Evolutionary conservation across 2,797 vertebrate species (phyloP).

Genomic region (Novumbra hubbsi): DNA sequence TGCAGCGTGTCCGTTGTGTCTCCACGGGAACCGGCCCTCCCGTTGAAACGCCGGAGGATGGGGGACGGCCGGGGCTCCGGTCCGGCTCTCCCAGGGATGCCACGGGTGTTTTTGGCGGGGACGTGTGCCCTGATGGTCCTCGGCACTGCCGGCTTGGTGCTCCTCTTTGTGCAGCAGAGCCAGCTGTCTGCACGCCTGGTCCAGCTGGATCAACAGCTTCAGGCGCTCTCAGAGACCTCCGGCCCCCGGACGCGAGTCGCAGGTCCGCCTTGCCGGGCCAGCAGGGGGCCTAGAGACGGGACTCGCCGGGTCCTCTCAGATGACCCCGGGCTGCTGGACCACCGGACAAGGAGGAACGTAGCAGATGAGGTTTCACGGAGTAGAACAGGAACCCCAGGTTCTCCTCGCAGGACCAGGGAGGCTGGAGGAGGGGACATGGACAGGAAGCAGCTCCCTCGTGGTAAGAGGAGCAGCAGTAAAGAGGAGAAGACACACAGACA

Average conservation of each 20-base stretch:
- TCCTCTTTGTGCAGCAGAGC: conserved; percentile 74
- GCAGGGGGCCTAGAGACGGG: conserved; percentile 27
- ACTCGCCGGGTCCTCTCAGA: conserved; percentile 35
- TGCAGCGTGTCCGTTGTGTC: conserved; percentile 40
- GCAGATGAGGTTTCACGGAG: no score
- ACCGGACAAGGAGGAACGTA: conserved; percentile 20
- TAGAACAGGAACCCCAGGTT: no score
- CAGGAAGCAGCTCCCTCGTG: conserved; percentile 51
- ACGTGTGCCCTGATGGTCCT: conserved; percentile 71
- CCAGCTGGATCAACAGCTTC: conserved; percentile 65
- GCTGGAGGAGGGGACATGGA: conserved; percentile 35
- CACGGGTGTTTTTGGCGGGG: conserved; percentile 62
- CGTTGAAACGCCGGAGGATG: conserved; percentile 42
- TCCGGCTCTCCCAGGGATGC: conserved; percentile 44
- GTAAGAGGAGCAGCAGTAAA: conserved; percentile 62
- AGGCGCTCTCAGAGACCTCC: conserved; percentile 51
- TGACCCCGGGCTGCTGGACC: conserved; percentile 42
- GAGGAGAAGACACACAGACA: conserved; percentile 3
- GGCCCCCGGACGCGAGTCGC: conserved; percentile 31
- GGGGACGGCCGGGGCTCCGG: conserved; percentile 25
- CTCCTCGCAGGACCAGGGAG: neutral
- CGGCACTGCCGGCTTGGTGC: conserved; percentile 70
- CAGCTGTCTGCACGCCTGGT: conserved; percentile 73
- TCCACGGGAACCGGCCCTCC: neutral
- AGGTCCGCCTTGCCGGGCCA: neutral